Base-by-base conservation (phyloP, 1,140 invertebrate species). In the Mylabris phalerata region DNA sequence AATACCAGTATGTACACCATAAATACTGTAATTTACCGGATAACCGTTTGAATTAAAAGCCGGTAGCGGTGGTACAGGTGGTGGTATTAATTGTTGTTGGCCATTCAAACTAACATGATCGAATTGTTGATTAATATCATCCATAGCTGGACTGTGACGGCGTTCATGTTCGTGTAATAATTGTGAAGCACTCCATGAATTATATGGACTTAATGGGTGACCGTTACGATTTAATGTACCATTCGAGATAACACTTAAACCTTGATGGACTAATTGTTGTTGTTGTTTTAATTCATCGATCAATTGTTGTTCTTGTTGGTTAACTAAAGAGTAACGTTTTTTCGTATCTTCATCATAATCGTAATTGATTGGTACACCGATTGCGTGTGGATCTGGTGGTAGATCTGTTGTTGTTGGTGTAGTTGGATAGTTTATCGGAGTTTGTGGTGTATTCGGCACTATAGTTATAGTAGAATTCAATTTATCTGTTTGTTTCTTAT, bases 101-200 rank as follows among this genome's bases (percentile, higher is more conserved):
- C 67, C 67, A 25, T 67, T 73, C n/a, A 73, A 60, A 25, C 67
- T 70, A 67, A 73, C 71, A 46, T 73, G 71, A 47, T 72, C 71
- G 9, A 69, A 46, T 49, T 72, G 69, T 10, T 65, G 64, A 27
- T 43, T 44, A 40, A 60, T 61, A 55, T 70, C 64, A 4, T 71
- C 71, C 62, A 74, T 61, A 7, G 19, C 39, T 0, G 80, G 79
- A 61, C 78, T 80, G 41, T 76, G 76, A 26, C 78, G 69, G 26
- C 78, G 73, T 65, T 84, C 81, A 59, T 84, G 82, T 66, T 82
- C 81, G 61, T 80, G 78, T 3, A 84, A 67, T 6, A 84, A 67
- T 67, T 82, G 79, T 7, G 77, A 80, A 3, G 81, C 81, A 26
- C 78, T 79, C 81, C 81, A 83, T 1, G 77, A 79, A 57, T 81